Evolutionary conservation across 2,797 vertebrate genomes (phyloP).

Genomic region (Enteromius paludinosus): DNA sequence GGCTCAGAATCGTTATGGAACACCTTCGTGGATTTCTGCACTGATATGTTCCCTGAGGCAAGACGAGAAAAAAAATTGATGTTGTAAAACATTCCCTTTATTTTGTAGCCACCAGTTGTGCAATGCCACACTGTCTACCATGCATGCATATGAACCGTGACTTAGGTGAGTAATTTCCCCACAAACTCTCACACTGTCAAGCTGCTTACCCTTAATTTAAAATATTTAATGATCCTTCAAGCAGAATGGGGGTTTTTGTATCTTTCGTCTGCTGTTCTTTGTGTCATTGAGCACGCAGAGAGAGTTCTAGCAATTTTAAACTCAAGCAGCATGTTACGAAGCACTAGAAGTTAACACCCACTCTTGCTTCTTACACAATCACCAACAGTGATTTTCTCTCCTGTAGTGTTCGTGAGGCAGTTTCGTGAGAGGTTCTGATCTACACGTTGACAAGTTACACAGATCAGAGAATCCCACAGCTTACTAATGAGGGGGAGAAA

Average conservation of each 20-base stretch:
- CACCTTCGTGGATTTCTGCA: conserved; percentile 6
- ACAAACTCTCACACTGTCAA: conserved; percentile 2
- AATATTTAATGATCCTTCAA: not conserved
- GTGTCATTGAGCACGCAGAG: not conserved
- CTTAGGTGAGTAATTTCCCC: not conserved
- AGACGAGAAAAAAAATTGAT: conserved; percentile 14
- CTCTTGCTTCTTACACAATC: conserved; percentile 36
- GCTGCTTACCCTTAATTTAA: conserved; percentile 1
- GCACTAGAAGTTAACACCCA: conserved; percentile 27
- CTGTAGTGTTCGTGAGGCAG: conserved; percentile 25
- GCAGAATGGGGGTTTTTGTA: not conserved
- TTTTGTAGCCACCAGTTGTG: conserved; percentile 14
- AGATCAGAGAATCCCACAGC: conserved; percentile 37
- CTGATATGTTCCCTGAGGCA: conserved; percentile 22
- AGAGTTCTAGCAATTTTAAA: conserved; percentile 17
- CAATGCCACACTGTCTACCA: not conserved
- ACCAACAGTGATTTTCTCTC: conserved; percentile 38
- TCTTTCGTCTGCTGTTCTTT: conserved; percentile 4
- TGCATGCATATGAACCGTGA: conserved; percentile 17
- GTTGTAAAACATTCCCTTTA: not conserved
- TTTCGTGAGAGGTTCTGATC: conserved; percentile 35
- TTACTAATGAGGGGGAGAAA: conserved; percentile 60
- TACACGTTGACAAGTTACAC: conserved; percentile 28
- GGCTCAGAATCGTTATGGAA: not conserved
- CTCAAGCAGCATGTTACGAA: conserved; percentile 24